Evolutionary conservation across 2,797 vertebrate species (phyloP), one percentile per base, ranked within the genome.

Genomic region (Manis pentadactyla): DNA sequence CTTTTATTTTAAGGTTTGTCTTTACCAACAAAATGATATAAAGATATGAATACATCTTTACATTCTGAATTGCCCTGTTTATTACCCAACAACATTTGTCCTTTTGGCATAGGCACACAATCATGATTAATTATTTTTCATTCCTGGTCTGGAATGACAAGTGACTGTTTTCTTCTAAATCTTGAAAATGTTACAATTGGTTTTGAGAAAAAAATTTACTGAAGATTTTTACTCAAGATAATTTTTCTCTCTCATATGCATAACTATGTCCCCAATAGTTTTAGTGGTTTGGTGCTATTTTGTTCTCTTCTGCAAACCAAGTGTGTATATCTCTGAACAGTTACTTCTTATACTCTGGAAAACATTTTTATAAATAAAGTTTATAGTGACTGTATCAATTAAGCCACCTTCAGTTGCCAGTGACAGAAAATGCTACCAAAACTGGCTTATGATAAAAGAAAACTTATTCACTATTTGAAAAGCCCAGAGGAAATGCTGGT

Each of bases 131-230:
- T 64, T 75, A 39, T 63, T 94, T 64, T 86, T 74, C 34, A 61
- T 46, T 64, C 29, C 73, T 92, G 29, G 5, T 73, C 49, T 93
- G n/a, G 94, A 57, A 4, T 25, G 15, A 75, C 18, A 77, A 73
- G 12, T 39, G 27, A 77, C 14, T 64, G 25, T 63, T 88, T 86
- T 90, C 55, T 84, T 88, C 19, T 82, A 63, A 88, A 68, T 88
- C 39, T 79, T 96, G 31, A 85, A 97, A 86, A 82, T 85, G 42
- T 55, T 3, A 84, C 90, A 92, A 87, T 49, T 75, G 19, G 29
- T 46, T 94, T 86, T 64, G 2, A 64, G 57, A 53, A 61, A 87
- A 74, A 91, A 81, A 59, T 42, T 2, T 78, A 53, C 39, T 74
- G 14, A 93, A 78, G 1, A 63, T 31, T 69, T 79, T 64, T 18